A percentile compares a stretch with the other conserved stretches of the same genome.
These are phyloP conservation scores for Herminia tarsipennalis DNA, from an alignment of 2,888 invertebrate genomes.

Conservation along the genomic window DNA sequence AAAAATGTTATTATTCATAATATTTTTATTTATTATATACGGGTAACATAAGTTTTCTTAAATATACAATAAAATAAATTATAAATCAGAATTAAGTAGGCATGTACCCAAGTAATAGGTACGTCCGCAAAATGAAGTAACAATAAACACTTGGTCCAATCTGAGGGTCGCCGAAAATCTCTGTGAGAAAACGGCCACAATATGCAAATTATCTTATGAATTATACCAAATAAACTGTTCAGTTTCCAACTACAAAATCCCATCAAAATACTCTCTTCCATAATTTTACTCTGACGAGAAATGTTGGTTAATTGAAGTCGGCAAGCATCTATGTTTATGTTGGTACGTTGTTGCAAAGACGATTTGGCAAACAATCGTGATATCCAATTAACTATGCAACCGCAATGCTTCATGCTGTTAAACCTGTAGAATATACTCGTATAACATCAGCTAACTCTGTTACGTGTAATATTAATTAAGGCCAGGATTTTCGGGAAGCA, in stretches of 20 bases:
- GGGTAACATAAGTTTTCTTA: too few species aligned
- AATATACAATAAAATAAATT: too few species aligned
- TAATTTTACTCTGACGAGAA: slow-evolving; percentile 13
- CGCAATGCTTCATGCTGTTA: slow-evolving; percentile 31
- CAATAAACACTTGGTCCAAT: neutral
- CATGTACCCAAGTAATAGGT: neutral
- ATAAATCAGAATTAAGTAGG: too few species aligned
- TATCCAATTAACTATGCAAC: slow-evolving; percentile 55
- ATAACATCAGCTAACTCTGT: too few species aligned
- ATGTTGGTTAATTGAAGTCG: slow-evolving; percentile 17
- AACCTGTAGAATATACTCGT: too few species aligned
- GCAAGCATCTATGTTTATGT: neutral
- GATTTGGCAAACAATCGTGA: slow-evolving; percentile 46
- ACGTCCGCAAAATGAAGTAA: neutral
- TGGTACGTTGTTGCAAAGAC: slow-evolving; percentile 16
- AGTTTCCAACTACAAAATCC: slow-evolving; percentile 14
- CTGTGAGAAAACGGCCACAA: slow-evolving; percentile 8
- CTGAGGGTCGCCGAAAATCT: neutral
- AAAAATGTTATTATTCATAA: too few species aligned
- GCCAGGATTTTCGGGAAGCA: too few species aligned
- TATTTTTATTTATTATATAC: too few species aligned
- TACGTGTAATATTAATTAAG: too few species aligned
- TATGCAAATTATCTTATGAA: slow-evolving; percentile 27
- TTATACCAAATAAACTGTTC: slow-evolving; percentile 21
- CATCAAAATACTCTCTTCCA: slow-evolving; percentile 14